Evolutionary conservation across 2,888 invertebrate species (phyloP), one percentile per base, ranked within the genome.

Genomic region (Dione juno): DNA sequence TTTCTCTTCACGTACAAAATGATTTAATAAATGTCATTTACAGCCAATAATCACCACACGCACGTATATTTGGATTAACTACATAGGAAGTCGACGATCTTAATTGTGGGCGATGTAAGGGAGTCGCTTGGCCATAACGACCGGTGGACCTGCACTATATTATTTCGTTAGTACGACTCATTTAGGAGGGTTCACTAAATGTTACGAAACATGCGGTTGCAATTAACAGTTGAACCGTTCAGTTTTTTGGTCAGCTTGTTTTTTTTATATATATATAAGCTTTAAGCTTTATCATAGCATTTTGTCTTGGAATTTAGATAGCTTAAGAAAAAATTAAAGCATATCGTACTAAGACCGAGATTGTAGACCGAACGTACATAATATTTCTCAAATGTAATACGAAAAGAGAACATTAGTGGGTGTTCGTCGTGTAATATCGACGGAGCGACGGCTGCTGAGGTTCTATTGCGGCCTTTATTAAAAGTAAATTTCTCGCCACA

Each of bases 51-150:
- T 90, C 89, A 89, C 88, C 85, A 91, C 79, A 79, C 81, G 83
- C 91, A 92, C 91, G 92, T 92, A 92, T 89, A 89, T 90, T 88
- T 84, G 87, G 90, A 92, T 92, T 91, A 92, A 91, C 90, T 88
- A 81, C 83, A 83, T 83, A 85, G 90, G 89, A 89, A 88, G 88
- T 87, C 82, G 85, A 88, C 88, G 87, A 88, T 91, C 90, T 91
- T 92, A 92, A 92, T 92, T 92, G 90, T 85, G 71, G 71, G 64
- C 82, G 81, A 79, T 84, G 82, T 85, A 82, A 82, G 81, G 79
- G 82, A 79, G 88, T 86, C 79, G 81, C 78, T 84, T 81, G 90
- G 89, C 85, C 88, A 86, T 87, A 88, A 83, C 78, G 85, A 84
- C 86, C 86, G 80, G 81, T 78, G 81, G 80, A 81, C 83, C 82